Percentiles rank a stretch among this genome's conserved stretches.
These are phyloP conservation scores for Aphrophora alni DNA, from an alignment of 2,888 invertebrate species.

Conservation along the genomic window DNA sequence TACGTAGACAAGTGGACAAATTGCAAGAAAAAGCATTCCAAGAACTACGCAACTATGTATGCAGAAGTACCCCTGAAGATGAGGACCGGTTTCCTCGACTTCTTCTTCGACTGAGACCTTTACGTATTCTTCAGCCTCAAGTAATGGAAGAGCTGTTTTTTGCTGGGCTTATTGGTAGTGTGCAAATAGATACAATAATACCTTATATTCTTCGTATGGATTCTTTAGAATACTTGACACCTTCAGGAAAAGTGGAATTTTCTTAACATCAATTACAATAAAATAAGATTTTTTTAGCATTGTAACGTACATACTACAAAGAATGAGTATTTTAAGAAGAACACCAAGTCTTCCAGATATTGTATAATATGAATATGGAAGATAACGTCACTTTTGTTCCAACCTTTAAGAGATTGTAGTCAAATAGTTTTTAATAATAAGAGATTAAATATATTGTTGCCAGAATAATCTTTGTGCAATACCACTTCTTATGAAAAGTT, in stretches of 20 bases:
- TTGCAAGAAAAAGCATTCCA: slow-evolving; percentile 69
- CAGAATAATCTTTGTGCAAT: too few species aligned
- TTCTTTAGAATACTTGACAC: neutral
- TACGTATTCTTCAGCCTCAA: slow-evolving; percentile 73
- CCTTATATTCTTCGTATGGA: slow-evolving; percentile 80
- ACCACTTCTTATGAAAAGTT: too few species aligned
- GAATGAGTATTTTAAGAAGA: too few species aligned
- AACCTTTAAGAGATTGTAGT: too few species aligned
- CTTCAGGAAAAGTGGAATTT: neutral
- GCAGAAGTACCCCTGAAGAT: slow-evolving; percentile 59
- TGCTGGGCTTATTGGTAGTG: slow-evolving; percentile 87
- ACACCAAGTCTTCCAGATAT: too few species aligned
- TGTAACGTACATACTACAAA: too few species aligned
- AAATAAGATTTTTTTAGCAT: too few species aligned
- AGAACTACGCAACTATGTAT: slow-evolving; percentile 62
- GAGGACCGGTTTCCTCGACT: slow-evolving; percentile 67
- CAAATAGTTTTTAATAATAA: too few species aligned
- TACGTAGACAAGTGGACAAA: slow-evolving; percentile 62
- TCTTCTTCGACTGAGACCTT: slow-evolving; percentile 72
- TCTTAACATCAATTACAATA: neutral
- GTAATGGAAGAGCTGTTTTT: slow-evolving; percentile 92
- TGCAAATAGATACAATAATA: slow-evolving; percentile 94
- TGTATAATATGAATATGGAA: too few species aligned
- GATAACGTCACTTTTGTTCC: too few species aligned
- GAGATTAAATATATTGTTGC: too few species aligned